Evolutionary conservation across 2,888 invertebrate species (phyloP), one percentile per base, ranked within the genome.

Genomic region (Lydus trimaculatus): DNA sequence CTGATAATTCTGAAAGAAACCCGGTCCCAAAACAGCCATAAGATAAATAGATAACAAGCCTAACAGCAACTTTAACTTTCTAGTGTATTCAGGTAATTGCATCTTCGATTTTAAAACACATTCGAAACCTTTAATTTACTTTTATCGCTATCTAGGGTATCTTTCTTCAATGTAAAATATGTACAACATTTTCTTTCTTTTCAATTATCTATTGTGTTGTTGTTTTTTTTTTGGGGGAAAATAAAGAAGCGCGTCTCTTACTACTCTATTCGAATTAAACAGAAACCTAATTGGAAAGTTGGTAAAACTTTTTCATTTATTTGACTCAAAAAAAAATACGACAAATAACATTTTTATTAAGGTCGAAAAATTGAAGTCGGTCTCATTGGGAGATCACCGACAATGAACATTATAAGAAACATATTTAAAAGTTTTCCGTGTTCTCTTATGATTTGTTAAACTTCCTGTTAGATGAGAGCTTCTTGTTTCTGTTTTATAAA

Each of bases 21-120:
- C 73, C 74, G 25, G 25, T 76, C 81, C 79, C 81, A 61, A 61
- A 76, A 71, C 77, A 74, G 61, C 74, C 76, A 76, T 80, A 78
- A 81, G 78, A 78, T 80, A 78, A 80, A 80, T 76, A 79, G 79
- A 80, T 81, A 82, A 81, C 79, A 79, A 79, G 77, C 73, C 15
- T 74, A 78, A 74, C 75, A 74, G 70, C 71, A 65, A 72, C 71
- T 70, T 73, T 77, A 77, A 75, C 76, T 77, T 76, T 74, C 64
- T 71, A 59, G 69, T 73, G 72, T 73, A 76, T 69, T 72, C 76
- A 73, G 73, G 79, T 79, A 80, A 81, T 81, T 81, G 78, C 76
- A 70, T 75, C 78, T 79, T 79, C 79, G 80, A 80, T 80, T 81
- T 80, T 79, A 78, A 79, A 56, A 56, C 43, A 81, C 77, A 78